Evolutionary conservation across 2,888 invertebrate species (phyloP), one percentile per base, ranked within the genome.

Genomic region (Masnerella sp.): DNA sequence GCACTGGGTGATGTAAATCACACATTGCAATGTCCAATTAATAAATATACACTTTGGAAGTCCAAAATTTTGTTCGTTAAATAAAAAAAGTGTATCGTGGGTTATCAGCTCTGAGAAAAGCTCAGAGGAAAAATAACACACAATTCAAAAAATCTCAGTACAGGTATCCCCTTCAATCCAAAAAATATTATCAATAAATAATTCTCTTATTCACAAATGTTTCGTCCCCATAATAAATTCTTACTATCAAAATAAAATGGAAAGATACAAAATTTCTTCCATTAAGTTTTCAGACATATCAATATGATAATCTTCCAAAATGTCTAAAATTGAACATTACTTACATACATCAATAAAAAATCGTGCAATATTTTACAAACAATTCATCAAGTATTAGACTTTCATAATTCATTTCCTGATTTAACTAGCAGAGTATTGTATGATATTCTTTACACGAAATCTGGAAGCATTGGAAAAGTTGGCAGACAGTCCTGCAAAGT

Each of bases 61-160:
- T 9, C 18, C 2, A 43, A 30, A 20, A 15, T n/a, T n/a, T 18
- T 20, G 14, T 47, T n/a, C 17, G 2, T 40, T 40, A 40, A 51
- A 52, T n/a, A n/a, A n/a, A n/a, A n/a, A n/a, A n/a, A n/a, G n/a
- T n/a, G n/a, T n/a, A n/a, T n/a, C n/a, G n/a, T n/a, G n/a, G n/a
- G n/a, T n/a, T n/a, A n/a, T n/a, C n/a, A 9, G 15, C 45, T 65
- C 54, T 54, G 54, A 65, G 54, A 65, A 54, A 45, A 45, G 12
- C 64, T 65, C 64, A 65, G 64, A 54, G 64, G 64, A 65, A 65
- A 65, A 54, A 65, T 32, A 20, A 65, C 64, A 54, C 42, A 34
- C 43, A 52, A 9, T 43, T 15, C 34, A 64, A 64, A 64, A 18
- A 43, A 52, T 9, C 4, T 20, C 17, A n/a, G n/a, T n/a, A n/a